These are phyloP conservation scores for Parnassius mnemosyne DNA, from an alignment of 2,888 invertebrate genomes.

Conservation along the genomic window DNA sequence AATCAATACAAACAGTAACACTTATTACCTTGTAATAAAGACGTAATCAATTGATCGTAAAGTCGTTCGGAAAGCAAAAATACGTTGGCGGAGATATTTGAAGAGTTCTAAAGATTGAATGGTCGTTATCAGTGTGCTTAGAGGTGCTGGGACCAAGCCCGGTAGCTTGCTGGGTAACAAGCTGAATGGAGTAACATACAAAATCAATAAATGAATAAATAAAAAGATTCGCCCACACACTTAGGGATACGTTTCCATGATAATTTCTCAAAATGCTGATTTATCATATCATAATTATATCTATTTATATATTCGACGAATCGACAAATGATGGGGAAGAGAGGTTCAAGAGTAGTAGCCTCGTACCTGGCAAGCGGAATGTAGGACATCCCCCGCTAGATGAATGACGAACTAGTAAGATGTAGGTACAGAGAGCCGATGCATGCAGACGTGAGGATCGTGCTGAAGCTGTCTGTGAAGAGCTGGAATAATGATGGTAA, in stretches of 20 bases:
- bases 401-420: too few relatives aligned
- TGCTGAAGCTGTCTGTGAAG: too few relatives aligned
- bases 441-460: too few relatives aligned
- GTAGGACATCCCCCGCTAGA: too few relatives aligned
- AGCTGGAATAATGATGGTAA: too few relatives aligned
- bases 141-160: slow-evolving; percentile 54
- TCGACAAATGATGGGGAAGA: too few relatives aligned
- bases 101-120: slow-evolving; percentile 53
- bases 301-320: too few relatives aligned
- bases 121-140: slow-evolving; percentile 45
- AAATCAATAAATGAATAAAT: slow-evolving; percentile 62
- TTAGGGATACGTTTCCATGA: slow-evolving; percentile 41
- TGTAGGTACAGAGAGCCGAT: too few relatives aligned
- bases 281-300: too few relatives aligned
- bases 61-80: slow-evolving; percentile 9
- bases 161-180: slow-evolving; percentile 62
- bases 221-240: slow-evolving; percentile 65
- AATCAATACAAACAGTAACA: slow-evolving; percentile 31
- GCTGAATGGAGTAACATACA: slow-evolving; percentile 60
- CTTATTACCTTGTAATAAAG: slow-evolving; percentile 39
- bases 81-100: slow-evolving; percentile 35
- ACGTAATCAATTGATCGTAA: slow-evolving; percentile 27
- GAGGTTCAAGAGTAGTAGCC: too few relatives aligned
- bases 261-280: background rate
- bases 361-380: too few relatives aligned